A percentile compares a stretch with the other conserved stretches of the same genome.
phyloP scores from a whole-genome alignment of 2,797 vertebrate species.

The Bryconaethiops microstoma region DNA sequence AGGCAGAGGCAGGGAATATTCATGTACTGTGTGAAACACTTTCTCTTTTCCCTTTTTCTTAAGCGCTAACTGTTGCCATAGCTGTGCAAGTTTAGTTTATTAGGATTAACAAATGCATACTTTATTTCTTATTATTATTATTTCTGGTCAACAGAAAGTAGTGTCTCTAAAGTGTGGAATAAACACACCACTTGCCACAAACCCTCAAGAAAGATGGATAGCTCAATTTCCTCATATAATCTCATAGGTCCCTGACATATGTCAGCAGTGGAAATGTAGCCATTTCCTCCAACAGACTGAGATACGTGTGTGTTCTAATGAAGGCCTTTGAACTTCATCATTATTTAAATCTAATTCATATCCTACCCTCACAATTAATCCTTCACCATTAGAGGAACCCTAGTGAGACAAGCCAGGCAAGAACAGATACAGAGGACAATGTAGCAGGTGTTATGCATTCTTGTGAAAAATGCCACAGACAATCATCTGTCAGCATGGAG shows the following conservation, averaged over 20 bases:
- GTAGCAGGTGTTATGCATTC: conserved; percentile 11
- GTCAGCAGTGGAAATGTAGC: conserved; percentile 63
- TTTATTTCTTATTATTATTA: too few relatives aligned
- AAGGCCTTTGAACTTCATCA: conserved; percentile 53
- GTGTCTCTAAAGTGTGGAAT: not conserved
- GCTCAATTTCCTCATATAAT: conserved; percentile 60
- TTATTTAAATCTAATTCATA: conserved; percentile 51
- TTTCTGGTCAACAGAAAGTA: not conserved
- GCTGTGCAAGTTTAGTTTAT: not conserved
- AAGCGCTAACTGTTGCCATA: not conserved
- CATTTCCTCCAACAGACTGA: conserved; percentile 55
- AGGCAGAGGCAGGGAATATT: not conserved
- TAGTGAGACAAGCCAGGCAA: conserved; percentile 12
- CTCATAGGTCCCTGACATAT: conserved; percentile 58
- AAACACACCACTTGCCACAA: conserved; percentile 46
- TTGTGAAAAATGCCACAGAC: not conserved
- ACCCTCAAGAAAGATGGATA: conserved; percentile 58
- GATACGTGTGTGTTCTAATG: conserved; percentile 47
- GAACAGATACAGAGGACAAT: not conserved
- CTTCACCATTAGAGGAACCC: conserved; percentile 33
- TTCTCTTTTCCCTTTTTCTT: not conserved
- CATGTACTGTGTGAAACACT: not conserved
- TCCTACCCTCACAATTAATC: conserved; percentile 44
- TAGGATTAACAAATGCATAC: not conserved
- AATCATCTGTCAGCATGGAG: not conserved